phyloP scores from a whole-genome alignment of 2,113 vertebrate species.

The Uria aalge region DNA sequence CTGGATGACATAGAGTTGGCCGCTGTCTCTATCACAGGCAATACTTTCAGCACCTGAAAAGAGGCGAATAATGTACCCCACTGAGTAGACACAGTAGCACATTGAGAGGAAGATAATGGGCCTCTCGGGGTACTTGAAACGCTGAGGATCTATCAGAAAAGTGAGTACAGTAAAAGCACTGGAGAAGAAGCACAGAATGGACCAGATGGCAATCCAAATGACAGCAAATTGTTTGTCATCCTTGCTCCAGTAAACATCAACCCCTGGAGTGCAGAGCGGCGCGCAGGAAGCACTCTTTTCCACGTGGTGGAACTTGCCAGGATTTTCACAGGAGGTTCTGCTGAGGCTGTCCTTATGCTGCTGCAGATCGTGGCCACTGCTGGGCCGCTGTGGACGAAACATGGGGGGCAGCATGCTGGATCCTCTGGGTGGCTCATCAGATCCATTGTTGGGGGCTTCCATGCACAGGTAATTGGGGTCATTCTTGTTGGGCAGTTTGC shows the following conservation, averaged over 20 bases:
- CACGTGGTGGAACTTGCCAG: conserved; percentile 94
- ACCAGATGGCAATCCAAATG: conserved; percentile 95
- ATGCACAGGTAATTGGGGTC: conserved; percentile 97
- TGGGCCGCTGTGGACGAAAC: conserved; percentile 83
- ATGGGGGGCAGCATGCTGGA: conserved; percentile 88
- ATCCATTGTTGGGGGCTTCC: conserved; percentile 94
- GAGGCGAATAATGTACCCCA: conserved; percentile 94
- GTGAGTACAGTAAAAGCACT: conserved; percentile 97
- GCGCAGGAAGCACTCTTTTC: conserved; percentile 94
- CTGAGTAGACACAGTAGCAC: conserved; percentile 97
- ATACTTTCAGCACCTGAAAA: conserved; percentile 92
- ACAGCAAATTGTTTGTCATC: conserved; percentile 92
- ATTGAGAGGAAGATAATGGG: conserved; percentile 98
- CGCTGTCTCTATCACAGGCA: conserved; percentile 92
- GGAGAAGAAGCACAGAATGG: conserved; percentile 93
- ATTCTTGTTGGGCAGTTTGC: conserved; percentile 91
- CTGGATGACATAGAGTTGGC: conserved; percentile 95
- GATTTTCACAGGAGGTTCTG: conserved; percentile 83
- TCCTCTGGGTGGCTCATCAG: conserved; percentile 84
- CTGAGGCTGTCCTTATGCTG: conserved; percentile 75
- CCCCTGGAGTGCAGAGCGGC: conserved; percentile 86
- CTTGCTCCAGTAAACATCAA: conserved; percentile 97
- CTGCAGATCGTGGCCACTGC: conserved; percentile 76
- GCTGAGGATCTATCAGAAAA: conserved; percentile 91
- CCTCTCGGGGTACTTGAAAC: conserved; percentile 95